phyloP scores from a whole-genome alignment of 2,113 vertebrate species.

The Rhinichthys klamathensis region DNA sequence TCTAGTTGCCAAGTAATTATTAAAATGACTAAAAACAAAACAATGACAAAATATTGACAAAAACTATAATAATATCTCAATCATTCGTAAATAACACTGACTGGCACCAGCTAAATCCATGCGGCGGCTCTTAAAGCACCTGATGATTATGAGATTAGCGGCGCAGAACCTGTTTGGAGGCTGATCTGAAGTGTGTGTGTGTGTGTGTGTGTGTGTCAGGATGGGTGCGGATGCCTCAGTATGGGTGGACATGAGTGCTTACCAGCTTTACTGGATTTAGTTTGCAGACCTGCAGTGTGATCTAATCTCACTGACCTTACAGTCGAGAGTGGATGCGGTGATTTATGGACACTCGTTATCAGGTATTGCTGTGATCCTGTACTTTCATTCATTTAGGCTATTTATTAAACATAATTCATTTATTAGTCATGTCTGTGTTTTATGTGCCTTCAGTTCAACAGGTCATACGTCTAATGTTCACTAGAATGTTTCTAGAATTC shows the following conservation, averaged over 20 bases:
- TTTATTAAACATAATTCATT: neutral
- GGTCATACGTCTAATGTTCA: neutral
- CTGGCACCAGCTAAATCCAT: constrained; percentile 2
- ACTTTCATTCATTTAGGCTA: neutral
- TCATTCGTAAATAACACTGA: neutral
- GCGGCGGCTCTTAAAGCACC: neutral
- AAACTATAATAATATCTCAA: neutral
- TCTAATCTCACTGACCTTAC: neutral
- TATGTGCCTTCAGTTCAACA: neutral
- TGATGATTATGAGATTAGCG: neutral
- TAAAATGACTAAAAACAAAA: too few relatives aligned
- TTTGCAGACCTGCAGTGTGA: neutral
- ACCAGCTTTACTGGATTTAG: neutral
- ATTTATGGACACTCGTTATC: neutral
- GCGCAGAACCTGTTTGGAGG: neutral
- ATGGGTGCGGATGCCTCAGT: constrained; percentile 5
- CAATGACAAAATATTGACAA: too few relatives aligned
- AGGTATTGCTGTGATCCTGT: neutral
- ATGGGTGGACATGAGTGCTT: neutral
- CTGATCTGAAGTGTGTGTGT: constrained; percentile 24
- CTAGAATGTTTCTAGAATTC: too few relatives aligned
- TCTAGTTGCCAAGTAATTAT: too few relatives aligned
- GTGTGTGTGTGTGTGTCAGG: constrained; percentile 24
- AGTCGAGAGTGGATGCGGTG: neutral
- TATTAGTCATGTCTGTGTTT: neutral